Percentiles rank a stretch among this genome's conserved stretches.
These are phyloP conservation scores for Rhizomys pruinosus DNA, from an alignment of 2,113 vertebrate species.

Conservation along the genomic window DNA sequence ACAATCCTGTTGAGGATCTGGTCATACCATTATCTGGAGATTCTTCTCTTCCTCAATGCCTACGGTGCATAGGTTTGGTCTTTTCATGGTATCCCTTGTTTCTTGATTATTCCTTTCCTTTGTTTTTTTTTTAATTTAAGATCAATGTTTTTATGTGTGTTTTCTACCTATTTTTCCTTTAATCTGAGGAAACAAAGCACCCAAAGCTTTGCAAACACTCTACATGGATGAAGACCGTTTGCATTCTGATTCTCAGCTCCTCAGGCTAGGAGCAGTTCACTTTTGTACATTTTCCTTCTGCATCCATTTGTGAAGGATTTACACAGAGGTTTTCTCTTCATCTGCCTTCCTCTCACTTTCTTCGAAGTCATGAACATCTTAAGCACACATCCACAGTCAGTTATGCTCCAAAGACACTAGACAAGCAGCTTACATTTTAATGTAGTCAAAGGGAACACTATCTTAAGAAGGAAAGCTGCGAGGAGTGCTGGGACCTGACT, in stretches of 20 bases:
- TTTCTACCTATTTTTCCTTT: background rate
- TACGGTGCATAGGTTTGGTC: too few relatives aligned
- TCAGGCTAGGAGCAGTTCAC: background rate
- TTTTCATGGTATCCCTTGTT: conserved; percentile 43
- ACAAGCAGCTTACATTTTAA: conserved; percentile 61
- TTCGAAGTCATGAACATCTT: conserved; percentile 53
- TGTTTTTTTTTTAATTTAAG: too few relatives aligned
- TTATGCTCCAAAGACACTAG: conserved; percentile 53
- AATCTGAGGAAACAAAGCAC: background rate
- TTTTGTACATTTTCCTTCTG: background rate
- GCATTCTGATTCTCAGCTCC: conserved; percentile 46
- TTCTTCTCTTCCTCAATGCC: too few relatives aligned
- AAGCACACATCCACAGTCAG: conserved; percentile 50
- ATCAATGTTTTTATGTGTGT: background rate
- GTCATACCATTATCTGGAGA: too few relatives aligned
- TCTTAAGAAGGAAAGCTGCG: background rate
- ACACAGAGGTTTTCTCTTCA: conserved; percentile 51
- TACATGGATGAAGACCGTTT: conserved; percentile 30
- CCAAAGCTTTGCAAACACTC: background rate
- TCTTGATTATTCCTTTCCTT: conserved; percentile 18
- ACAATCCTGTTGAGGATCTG: too few relatives aligned
- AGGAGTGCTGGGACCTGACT: background rate
- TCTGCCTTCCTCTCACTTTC: background rate
- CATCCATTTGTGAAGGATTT: conserved; percentile 60
- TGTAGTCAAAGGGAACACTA: conserved; percentile 50